Evolutionary conservation across 2,888 invertebrate species (phyloP), one percentile per base, ranked within the genome.

Genomic region (Synanthedon vespiformis): DNA sequence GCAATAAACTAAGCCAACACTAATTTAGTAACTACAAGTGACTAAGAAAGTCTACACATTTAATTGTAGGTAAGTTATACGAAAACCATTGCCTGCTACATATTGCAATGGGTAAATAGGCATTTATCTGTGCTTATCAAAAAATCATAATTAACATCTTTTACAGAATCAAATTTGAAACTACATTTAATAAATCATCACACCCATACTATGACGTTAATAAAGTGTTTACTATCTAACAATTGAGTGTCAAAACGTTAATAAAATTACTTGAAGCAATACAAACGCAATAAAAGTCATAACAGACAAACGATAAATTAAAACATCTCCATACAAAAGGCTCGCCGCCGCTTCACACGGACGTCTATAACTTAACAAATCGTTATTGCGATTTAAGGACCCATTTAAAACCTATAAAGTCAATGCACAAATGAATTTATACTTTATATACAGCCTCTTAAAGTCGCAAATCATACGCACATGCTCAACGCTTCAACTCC

Each of bases 341-440:
- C 67, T 68, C 62, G 65, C 76, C 74, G 75, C 70, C 62, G 47
- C 51, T 47, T 48, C 51, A 72, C 70, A 65, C 64, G 61, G 72
- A 68, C 68, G 71, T 75, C 75, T 79, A 79, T 81, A 83, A 44
- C 44, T 44, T 13, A 87, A 87, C 84, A 87, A 85, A 86, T 86
- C 77, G 78, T 87, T 88, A 87, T 86, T 84, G 84, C 86, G 67
- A 85, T 88, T 86, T 86, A 86, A 86, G 80, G 79, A 82, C 77
- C 80, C 80, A 85, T 87, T 85, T 81, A 84, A 86, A 86, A 82
- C 72, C 80, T 74, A 88, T 85, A 84, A 85, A 69, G 67, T 61
- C n/a, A 52, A 48, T 57, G 41, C 40, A 51, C 63, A 68, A 51
- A 10, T 54, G 6, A 71, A 68, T 65, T 54, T 41, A 53, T 58